A percentile compares a stretch with the other conserved stretches of the same genome.
Evolutionary conservation across 2,113 vertebrate species (phyloP).

Genomic region (Cairina moschata): DNA sequence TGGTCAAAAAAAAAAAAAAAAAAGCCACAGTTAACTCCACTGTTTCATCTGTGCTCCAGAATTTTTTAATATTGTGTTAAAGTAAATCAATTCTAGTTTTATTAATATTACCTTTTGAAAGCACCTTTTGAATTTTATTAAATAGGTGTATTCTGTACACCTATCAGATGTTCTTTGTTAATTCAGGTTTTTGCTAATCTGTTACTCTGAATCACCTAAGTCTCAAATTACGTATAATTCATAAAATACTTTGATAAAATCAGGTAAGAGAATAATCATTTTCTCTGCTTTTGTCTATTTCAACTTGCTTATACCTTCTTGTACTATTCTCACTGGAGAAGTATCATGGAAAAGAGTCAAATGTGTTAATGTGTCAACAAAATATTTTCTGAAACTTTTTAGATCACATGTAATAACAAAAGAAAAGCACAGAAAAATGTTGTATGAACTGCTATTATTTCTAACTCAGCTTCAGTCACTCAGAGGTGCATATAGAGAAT

Average conservation of each 20-base stretch:
- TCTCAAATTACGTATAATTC: background rate
- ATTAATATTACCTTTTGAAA: background rate
- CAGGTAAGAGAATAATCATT: background rate
- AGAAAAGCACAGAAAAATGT: background rate
- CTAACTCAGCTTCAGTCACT: background rate
- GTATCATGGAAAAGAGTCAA: background rate
- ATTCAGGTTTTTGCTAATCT: background rate
- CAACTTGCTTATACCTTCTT: background rate
- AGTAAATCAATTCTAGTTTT: background rate
- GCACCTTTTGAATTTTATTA: background rate
- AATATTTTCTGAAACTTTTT: slow-evolving; percentile 1
- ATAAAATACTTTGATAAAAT: background rate
- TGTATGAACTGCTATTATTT: background rate
- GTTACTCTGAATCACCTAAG: background rate
- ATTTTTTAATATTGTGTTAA: background rate
- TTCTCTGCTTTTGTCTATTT: background rate
- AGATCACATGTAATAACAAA: background rate
- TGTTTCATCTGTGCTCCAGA: background rate
- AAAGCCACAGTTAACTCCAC: background rate
- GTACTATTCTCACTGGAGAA: background rate
- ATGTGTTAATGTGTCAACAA: background rate
- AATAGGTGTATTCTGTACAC: background rate
- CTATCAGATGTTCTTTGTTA: background rate
- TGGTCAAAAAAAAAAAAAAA: background rate
- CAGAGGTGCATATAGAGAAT: background rate